Conservation (phyloP, 2,797 vertebrate species). For the Hoplostethus atlanticus region DNA sequence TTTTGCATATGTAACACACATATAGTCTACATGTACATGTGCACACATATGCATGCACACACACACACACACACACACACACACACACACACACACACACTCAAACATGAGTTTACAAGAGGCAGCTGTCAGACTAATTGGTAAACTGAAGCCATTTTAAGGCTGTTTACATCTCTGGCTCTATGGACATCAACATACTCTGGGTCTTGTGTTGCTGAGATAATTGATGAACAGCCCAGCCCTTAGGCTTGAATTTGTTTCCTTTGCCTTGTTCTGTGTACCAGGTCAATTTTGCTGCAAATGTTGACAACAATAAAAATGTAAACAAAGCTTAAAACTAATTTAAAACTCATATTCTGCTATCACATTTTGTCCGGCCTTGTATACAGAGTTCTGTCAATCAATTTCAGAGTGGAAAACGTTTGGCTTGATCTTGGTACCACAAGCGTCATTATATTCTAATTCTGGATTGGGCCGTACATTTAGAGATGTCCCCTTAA, state of each 20-base stretch:
- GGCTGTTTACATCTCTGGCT: constrained; percentile 30
- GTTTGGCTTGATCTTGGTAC: not conserved
- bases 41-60: not conserved
- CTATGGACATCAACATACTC: constrained; percentile 18
- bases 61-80: constrained; percentile 1
- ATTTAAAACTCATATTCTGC: no score
- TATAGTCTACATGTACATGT: not conserved
- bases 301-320: not conserved
- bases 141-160: constrained; percentile 36
- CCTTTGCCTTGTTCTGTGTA: not conserved
- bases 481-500: not conserved
- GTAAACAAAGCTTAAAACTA: not conserved
- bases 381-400: no score
- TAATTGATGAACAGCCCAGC: constrained; percentile 33
- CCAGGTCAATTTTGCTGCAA: not conserved
- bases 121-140: constrained; percentile 43
- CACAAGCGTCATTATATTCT: no score
- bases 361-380: no score
- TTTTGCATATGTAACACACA: constrained; percentile 28
- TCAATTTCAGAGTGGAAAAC: not conserved
- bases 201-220: constrained; percentile 33
- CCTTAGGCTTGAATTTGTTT: not conserved
- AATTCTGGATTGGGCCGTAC: not conserved
- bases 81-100: constrained; percentile 7
- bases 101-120: constrained; percentile 18